Base-by-base conservation (phyloP, 2,113 vertebrate species). In the Ardeotis arabs region DNA sequence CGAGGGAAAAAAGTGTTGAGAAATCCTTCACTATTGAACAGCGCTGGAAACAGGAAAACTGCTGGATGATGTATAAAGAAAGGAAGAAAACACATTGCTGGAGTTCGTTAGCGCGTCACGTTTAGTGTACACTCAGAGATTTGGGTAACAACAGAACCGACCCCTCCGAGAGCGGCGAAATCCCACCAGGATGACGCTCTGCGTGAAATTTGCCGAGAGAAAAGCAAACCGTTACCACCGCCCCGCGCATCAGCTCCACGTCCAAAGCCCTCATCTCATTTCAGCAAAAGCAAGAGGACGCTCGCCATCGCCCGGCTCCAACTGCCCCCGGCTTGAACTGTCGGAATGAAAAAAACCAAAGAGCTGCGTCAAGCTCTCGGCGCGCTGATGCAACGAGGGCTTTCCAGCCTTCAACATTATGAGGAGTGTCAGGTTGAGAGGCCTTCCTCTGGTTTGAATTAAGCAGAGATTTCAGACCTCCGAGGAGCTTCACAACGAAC, bases 211-310 rank as follows among this genome's bases (percentile, higher is more conserved):
- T 22, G 53, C 58, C 53, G 35, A 27, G 76, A 80, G 60, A 84
- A 84, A 52, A 63, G 35, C 22, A 79, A 73, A 31, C 6, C n/a
- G 13, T 31, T 11, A 5, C 19, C 41, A 20, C 14, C 0, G 19
- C 52, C 47, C 31, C 3, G 1, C 3, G 9, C 5, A 33, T 14
- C 63, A 67, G 35, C 52, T 78, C 76, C 4, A 3, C 0, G 4
- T 4, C 84, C 92, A 17, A 64, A 78, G 56, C 69, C 12, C 2
- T 14, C 81, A 28, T 13, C 78, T 55, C 9, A 24, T 9, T 49
- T 35, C 84, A 86, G 63, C 49, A 49, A 56, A 45, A 77, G 55
- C 72, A 39, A 27, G 3, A 15, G 72, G 62, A 81, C n/a, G 44
- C 64, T 74, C 18, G 33, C 7, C 72, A 88, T 69, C n/a, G 18